Conservation (phyloP, 2,888 invertebrate genomes). For the Troides oblongomaculatus region DNA sequence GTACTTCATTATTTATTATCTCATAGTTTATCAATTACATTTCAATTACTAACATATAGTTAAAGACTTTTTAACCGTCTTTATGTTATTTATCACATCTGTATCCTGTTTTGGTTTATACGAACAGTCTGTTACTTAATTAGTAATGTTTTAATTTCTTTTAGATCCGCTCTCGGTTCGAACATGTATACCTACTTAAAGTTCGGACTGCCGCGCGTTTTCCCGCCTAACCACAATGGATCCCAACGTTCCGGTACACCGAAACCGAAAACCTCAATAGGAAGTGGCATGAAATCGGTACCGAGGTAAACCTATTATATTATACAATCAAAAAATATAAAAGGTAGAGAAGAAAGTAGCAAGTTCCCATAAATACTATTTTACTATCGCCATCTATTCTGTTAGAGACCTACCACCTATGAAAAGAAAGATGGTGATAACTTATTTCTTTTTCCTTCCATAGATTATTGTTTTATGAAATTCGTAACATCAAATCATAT, state of each 20-base stretch:
- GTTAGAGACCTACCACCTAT: too few relatives aligned
- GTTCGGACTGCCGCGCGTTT: slow-evolving; percentile 94
- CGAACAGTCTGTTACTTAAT: too few relatives aligned
- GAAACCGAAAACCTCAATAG: slow-evolving; percentile 77
- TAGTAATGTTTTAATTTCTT: slow-evolving; percentile 8
- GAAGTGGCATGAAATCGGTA: slow-evolving; percentile 77
- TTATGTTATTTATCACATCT: too few relatives aligned
- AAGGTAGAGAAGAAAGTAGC: neutral
- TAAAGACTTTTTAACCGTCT: too few relatives aligned
- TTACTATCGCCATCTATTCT: too few relatives aligned
- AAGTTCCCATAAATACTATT: too few relatives aligned
- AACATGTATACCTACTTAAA: slow-evolving; percentile 97
- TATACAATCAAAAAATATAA: neutral
- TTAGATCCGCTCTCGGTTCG: slow-evolving; percentile 90
- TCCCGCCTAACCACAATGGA: slow-evolving; percentile 90
- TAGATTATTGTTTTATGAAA: too few relatives aligned
- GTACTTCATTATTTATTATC: neutral
- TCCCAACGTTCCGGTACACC: slow-evolving; percentile 85
- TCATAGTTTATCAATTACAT: neutral
- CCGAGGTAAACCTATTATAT: slow-evolving; percentile 55
- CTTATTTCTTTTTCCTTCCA: too few relatives aligned
- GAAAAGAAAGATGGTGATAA: too few relatives aligned
- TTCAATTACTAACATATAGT: neutral
- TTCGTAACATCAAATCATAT: neutral
- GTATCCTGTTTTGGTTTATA: too few relatives aligned